These are phyloP conservation scores for Acanthococcus lagerstroemiae DNA, from an alignment of 2,888 invertebrate genomes.

Conservation along the genomic window DNA sequence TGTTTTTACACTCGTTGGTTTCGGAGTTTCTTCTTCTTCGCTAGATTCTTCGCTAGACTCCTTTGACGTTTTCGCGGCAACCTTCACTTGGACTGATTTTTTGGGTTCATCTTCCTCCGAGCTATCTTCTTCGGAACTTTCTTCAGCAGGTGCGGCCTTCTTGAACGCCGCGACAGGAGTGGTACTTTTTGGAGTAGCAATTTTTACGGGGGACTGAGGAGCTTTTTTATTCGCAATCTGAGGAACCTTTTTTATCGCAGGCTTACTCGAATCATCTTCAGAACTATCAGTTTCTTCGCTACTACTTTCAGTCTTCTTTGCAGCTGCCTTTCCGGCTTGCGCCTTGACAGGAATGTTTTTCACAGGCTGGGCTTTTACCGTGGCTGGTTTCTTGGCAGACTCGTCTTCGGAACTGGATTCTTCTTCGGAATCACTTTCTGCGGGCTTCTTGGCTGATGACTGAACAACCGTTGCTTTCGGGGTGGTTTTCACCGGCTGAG, in stretches of 20 bases:
- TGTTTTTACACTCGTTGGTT: conserved; percentile 10
- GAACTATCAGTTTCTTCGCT: conserved; percentile 40
- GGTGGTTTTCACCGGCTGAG: neutral
- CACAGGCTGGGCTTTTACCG: conserved; percentile 31
- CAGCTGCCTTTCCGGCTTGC: conserved; percentile 28
- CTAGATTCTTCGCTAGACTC: conserved; percentile 26
- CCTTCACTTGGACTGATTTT: conserved; percentile 25
- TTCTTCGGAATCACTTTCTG: no score
- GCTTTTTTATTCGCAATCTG: conserved; percentile 4
- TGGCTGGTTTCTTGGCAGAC: neutral
- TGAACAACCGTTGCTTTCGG: neutral
- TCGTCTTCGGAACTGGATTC: conserved; percentile 19
- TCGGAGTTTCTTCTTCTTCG: conserved; percentile 36
- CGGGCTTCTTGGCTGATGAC: no score
- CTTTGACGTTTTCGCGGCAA: conserved; percentile 2
- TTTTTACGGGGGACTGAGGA: conserved; percentile 3
- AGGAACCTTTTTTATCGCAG: neutral
- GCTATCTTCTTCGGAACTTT: conserved; percentile 34
- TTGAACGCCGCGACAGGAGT: conserved; percentile 45
- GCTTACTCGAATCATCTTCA: conserved; percentile 42
- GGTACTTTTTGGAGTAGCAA: conserved; percentile 4
- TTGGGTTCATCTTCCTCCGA: conserved; percentile 26
- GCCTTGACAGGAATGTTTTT: conserved; percentile 21
- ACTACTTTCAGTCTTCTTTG: conserved; percentile 28
- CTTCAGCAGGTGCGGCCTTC: conserved; percentile 45